Evolutionary conservation across 64 coral and sea anemone genomes (phyloP), one percentile per base, ranked within the genome.

Genomic region (Astreopora myriophthalma): DNA sequence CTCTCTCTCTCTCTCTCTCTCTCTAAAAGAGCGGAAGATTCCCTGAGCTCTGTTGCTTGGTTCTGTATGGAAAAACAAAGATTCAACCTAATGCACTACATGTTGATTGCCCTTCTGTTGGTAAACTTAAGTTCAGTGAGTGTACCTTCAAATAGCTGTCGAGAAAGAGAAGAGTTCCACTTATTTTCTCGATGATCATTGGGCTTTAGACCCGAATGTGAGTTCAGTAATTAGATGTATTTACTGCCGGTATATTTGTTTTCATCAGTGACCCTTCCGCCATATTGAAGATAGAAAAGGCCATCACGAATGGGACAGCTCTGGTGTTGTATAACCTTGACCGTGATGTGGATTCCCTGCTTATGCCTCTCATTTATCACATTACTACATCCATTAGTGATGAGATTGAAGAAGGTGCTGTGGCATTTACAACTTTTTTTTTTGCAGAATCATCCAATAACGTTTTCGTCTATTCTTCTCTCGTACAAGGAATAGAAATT

Each of bases 281-380:
- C 29, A 39, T 98, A 38, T 23, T 98, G 73, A 81, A 98, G 73
- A 98, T 98, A 8, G 96, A 98, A 27, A 98, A 87, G 74, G 93
- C 96, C 14, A 92, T 98, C 48, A 95, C 90, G 74, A 62, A 84
- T 51, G 96, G 96, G 0, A 90, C 89, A 42, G 89, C 92, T 3
- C 67, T 98, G 63, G 93, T 98, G 38, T 73, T 98, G 6, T 92
- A 95, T 64, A 98, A 98, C 58, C 92, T 98, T 16, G 93, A 98
- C 49, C 69, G 92, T 62, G 70, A 79, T 75, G 85, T 98, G 19
- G 96, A 98, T 74, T 98, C 96, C 11, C 62, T 98, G 81, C 95
- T 98, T 52, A 95, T 98, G 84, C 96, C 96, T 62, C 44, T 98
- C 35, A 98, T 98, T 71, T 93, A 98, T 80, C 94, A 94, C 34